These are phyloP conservation scores for Nipponacmea schrenckii DNA, from an alignment of 2,888 invertebrate genomes.

Conservation along the genomic window DNA sequence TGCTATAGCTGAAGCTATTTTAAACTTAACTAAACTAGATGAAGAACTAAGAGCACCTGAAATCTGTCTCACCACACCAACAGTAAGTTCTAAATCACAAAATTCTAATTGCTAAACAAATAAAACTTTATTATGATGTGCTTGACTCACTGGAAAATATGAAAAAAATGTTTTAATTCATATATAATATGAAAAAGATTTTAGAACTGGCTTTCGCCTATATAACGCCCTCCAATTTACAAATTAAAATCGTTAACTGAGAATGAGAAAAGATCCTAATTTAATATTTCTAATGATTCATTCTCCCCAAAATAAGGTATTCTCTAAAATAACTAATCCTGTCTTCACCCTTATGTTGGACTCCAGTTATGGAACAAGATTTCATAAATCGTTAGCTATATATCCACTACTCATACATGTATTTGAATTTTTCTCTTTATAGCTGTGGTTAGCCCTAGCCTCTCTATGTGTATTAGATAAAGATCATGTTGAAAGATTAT, in stretches of 20 bases:
- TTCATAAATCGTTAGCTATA: too few relatives aligned
- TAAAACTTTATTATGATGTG: not conserved
- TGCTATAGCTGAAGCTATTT: conserved; percentile 86
- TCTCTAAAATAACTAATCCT: not conserved
- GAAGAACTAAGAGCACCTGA: conserved; percentile 81
- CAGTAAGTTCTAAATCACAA: conserved; percentile 69
- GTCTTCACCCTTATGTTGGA: too few relatives aligned
- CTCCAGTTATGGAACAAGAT: too few relatives aligned
- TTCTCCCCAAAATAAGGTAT: too few relatives aligned
- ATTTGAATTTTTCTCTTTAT: conserved; percentile 19
- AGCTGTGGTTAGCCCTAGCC: conserved; percentile 87
- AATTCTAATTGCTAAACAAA: not conserved
- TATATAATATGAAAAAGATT: not conserved
- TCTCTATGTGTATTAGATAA: conserved; percentile 92
- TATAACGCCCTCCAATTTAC: too few relatives aligned
- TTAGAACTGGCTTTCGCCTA: too few relatives aligned
- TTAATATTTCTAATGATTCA: too few relatives aligned
- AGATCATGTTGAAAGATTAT: conserved; percentile 85
- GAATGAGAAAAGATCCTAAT: too few relatives aligned
- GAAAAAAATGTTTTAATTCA: not conserved
- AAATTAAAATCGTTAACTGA: too few relatives aligned
- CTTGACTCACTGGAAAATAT: not conserved
- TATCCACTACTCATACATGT: too few relatives aligned
- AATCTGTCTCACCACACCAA: conserved; percentile 84
- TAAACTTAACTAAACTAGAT: conserved; percentile 83